phyloP scores from a whole-genome alignment of 2,888 invertebrate species.

The Rhaphigaster nebulosa region DNA sequence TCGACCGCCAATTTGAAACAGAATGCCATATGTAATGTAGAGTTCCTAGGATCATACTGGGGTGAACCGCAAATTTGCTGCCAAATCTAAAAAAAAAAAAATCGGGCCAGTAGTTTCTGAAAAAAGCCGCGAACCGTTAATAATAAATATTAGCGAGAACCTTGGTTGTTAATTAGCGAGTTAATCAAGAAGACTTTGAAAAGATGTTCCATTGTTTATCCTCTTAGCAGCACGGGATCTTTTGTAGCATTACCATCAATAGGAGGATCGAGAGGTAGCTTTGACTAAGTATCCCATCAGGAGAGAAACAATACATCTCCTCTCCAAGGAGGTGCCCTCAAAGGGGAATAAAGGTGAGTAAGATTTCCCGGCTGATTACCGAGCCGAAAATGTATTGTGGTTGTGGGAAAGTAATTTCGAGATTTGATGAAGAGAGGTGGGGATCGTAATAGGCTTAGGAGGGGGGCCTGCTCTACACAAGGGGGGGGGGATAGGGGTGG shows the following conservation, averaged over 20 bases:
- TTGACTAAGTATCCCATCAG: conserved; percentile 15
- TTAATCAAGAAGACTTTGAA: neutral
- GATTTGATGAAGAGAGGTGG: conserved; percentile 37
- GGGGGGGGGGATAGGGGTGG: too few relatives aligned
- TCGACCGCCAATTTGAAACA: too few relatives aligned
- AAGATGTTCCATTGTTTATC: conserved; percentile 17
- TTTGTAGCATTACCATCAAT: neutral
- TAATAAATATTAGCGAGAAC: neutral
- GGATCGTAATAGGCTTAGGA: neutral
- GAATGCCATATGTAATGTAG: too few relatives aligned
- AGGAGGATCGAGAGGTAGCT: neutral
- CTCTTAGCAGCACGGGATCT: neutral
- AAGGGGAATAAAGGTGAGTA: conserved; percentile 38
- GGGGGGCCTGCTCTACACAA: neutral
- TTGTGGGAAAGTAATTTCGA: conserved; percentile 44
- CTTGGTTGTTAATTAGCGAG: neutral
- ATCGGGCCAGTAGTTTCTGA: too few relatives aligned
- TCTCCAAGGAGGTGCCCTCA: neutral
- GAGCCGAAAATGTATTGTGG: conserved; percentile 31
- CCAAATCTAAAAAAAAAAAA: too few relatives aligned
- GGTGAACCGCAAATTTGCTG: too few relatives aligned
- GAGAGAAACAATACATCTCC: neutral
- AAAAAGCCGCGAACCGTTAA: too few relatives aligned
- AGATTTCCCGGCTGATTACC: conserved; percentile 49
- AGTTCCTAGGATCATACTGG: too few relatives aligned